These are phyloP conservation scores for Scaptomyza parva DNA, from an alignment of 2,888 invertebrate species.

Conservation along the genomic window DNA sequence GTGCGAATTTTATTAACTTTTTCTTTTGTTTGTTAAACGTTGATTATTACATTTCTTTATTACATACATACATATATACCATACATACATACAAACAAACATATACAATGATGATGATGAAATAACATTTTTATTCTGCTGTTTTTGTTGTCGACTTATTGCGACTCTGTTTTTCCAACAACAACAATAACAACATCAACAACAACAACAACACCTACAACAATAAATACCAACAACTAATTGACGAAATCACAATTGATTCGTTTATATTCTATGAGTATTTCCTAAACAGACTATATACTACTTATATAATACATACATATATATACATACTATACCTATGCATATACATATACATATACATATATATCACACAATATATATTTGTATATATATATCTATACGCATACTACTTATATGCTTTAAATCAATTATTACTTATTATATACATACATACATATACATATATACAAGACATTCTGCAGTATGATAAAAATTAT, in stretches of 20 bases:
- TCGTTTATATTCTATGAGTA: conserved; percentile 70
- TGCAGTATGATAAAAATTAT: conserved; percentile 63
- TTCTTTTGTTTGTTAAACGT: conserved; percentile 66
- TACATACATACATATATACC: conserved; percentile 35
- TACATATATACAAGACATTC: conserved; percentile 62
- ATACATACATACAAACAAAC: background rate
- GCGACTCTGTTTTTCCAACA: background rate
- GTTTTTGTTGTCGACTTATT: too few species aligned
- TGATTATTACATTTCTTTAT: conserved; percentile 70
- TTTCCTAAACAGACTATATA: conserved; percentile 75
- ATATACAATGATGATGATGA: conserved; percentile 32
- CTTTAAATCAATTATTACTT: conserved; percentile 64
- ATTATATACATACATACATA: conserved; percentile 28
- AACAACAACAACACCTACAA: conserved; percentile 1
- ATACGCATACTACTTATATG: conserved; percentile 54
- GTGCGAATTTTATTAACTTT: conserved; percentile 38
- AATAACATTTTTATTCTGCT: background rate
- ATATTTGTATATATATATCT: conserved; percentile 35
- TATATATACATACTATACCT: conserved; percentile 50
- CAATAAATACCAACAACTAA: conserved; percentile 30
- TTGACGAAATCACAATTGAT: conserved; percentile 47
- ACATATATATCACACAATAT: conserved; percentile 41
- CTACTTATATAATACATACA: conserved; percentile 50
- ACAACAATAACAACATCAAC: conserved; percentile 13
- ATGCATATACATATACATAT: conserved; percentile 44